A percentile compares a stretch with the other conserved stretches of the same genome.
Evolutionary conservation across 2,797 vertebrate genomes (phyloP).

Genomic region (Phylloscopus collybita): DNA sequence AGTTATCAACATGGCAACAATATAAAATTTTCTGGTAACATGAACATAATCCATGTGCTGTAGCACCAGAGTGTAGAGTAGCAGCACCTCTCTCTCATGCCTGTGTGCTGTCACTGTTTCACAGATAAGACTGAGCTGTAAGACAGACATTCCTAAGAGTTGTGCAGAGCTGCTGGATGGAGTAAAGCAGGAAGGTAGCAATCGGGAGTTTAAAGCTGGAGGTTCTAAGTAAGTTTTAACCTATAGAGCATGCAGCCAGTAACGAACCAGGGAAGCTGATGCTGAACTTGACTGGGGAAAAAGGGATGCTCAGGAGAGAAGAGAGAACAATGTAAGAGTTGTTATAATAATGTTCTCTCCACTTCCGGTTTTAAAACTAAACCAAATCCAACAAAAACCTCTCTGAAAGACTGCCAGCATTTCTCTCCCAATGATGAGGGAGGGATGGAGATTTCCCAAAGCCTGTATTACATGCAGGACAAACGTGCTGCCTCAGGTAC

Average conservation of each 20-base stretch:
- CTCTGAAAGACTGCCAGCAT: neutral
- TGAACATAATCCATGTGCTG: neutral
- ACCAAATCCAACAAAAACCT: neutral
- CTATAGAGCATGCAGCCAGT: constrained; percentile 7
- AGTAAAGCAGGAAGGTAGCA: neutral
- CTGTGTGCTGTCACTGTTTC: neutral
- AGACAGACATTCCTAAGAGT: constrained; percentile 1
- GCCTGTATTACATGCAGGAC: neutral
- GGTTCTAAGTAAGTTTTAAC: neutral
- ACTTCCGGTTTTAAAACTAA: neutral
- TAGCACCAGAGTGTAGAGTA: neutral
- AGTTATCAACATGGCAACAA: neutral
- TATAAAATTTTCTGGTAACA: neutral
- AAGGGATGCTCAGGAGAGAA: neutral
- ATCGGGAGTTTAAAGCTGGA: neutral
- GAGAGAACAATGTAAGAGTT: neutral
- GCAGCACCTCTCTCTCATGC: neutral
- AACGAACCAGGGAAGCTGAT: neutral
- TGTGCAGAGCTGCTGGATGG: neutral
- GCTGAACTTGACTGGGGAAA: neutral
- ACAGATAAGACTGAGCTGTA: neutral
- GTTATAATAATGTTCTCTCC: neutral
- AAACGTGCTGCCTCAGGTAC: neutral
- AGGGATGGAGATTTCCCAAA: neutral
- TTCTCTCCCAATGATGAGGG: neutral